Evolutionary conservation across 2,888 invertebrate species (phyloP).

Genomic region (Cephus pulcher): DNA sequence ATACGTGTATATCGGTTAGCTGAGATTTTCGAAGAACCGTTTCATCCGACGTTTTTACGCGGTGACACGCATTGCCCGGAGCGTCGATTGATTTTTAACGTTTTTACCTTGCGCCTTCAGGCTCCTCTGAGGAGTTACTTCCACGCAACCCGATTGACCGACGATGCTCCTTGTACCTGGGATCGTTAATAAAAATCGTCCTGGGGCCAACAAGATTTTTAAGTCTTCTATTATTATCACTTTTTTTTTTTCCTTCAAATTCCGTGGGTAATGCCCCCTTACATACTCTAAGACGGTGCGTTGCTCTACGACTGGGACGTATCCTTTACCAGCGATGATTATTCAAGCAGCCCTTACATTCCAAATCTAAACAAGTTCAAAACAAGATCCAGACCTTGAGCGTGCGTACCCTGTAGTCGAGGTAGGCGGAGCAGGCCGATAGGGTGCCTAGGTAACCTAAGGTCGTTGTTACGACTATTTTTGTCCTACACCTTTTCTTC

Average conservation of each 20-base stretch:
- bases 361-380: not conserved
- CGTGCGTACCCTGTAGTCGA: not conserved
- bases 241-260: conserved; percentile 1
- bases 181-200: conserved; percentile 6
- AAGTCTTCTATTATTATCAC: not conserved
- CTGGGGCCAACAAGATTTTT: not conserved
- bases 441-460: conserved; percentile 2
- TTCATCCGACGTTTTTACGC: not conserved
- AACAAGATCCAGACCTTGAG: conserved; percentile 2
- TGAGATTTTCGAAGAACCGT: not conserved
- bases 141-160: not conserved
- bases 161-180: not conserved
- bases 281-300: not conserved
- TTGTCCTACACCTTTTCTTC: not conserved
- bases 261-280: not conserved
- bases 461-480: not conserved
- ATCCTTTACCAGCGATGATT: conserved; percentile 1
- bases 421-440: not conserved
- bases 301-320: not conserved
- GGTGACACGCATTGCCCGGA: not conserved
- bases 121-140: not conserved
- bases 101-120: conserved; percentile 1
- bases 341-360: conserved; percentile 7
- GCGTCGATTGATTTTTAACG: conserved; percentile 2
- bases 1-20: not conserved